Conservation (phyloP, 37 sponge, comb jelly and placozoan genomes). For the Geodia barretti region DNA sequence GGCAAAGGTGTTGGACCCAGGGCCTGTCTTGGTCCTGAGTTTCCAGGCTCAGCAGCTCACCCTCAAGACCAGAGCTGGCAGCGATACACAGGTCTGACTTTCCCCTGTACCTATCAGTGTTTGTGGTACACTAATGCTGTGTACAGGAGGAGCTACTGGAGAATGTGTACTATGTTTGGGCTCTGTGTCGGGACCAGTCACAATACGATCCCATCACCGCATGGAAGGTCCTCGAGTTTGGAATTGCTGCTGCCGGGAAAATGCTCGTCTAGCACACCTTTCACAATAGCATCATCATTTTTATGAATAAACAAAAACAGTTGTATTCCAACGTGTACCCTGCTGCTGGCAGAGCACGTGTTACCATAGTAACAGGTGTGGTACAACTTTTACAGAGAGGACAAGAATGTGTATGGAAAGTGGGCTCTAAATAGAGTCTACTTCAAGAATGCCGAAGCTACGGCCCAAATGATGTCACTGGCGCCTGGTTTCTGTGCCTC, state of each 20-base stretch:
- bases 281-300: too few relatives aligned
- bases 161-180: conserved; percentile 90
- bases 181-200: conserved; percentile 84
- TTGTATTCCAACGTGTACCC: too few relatives aligned
- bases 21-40: conserved; percentile 73
- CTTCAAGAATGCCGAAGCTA: conserved; percentile 91
- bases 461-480: conserved; percentile 89
- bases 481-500: conserved; percentile 82
- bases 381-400: neutral
- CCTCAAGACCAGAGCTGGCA: conserved; percentile 13
- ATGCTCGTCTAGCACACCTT: conserved; percentile 53
- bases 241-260: conserved; percentile 59
- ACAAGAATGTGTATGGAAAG: neutral
- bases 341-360: too few relatives aligned
- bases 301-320: too few relatives aligned
- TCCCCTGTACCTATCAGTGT: neutral
- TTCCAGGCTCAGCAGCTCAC: conserved; percentile 81
- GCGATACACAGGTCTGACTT: neutral
- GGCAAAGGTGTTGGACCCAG: conserved; percentile 79
- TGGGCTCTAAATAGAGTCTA: conserved; percentile 17
- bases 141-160: conserved; percentile 43
- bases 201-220: conserved; percentile 84
- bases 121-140: conserved; percentile 2
- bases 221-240: conserved; percentile 93
- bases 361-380: neutral